Evolutionary conservation across 2,888 invertebrate genomes (phyloP).

Genomic region (Microctonus aethiopoides): DNA sequence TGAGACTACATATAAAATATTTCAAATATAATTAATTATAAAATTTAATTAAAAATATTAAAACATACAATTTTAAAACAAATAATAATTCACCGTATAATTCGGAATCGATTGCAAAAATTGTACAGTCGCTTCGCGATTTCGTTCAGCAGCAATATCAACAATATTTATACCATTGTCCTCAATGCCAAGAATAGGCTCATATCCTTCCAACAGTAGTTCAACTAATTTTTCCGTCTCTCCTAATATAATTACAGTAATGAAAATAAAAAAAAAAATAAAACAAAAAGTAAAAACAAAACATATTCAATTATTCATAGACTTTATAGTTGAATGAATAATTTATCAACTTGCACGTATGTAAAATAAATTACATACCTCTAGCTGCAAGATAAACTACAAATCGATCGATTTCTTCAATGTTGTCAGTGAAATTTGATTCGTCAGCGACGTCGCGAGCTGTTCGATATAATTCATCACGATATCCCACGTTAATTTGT

Average conservation of each 20-base stretch:
- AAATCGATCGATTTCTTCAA: constrained; percentile 84
- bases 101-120: constrained; percentile 79
- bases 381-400: constrained; percentile 81
- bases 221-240: constrained; percentile 76
- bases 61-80: too few relatives aligned
- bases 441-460: constrained; percentile 87
- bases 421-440: constrained; percentile 82
- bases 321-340: constrained; percentile 3
- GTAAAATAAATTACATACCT: constrained; percentile 68
- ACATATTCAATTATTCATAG: too few relatives aligned
- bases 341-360: background rate
- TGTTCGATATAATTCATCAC: constrained; percentile 89
- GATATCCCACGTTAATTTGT: constrained; percentile 81
- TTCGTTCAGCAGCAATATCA: constrained; percentile 77
- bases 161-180: constrained; percentile 78
- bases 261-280: too few relatives aligned
- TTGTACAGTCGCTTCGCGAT: constrained; percentile 75
- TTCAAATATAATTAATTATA: background rate
- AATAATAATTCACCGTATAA: constrained; percentile 80
- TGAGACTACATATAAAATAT: constrained; percentile 71
- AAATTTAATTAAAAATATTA: background rate
- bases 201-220: constrained; percentile 84
- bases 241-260: constrained; percentile 64
- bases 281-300: too few relatives aligned
- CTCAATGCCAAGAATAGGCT: constrained; percentile 83